phyloP scores from a whole-genome alignment of 2,888 invertebrate genomes.

The Nomada hirtipes region DNA sequence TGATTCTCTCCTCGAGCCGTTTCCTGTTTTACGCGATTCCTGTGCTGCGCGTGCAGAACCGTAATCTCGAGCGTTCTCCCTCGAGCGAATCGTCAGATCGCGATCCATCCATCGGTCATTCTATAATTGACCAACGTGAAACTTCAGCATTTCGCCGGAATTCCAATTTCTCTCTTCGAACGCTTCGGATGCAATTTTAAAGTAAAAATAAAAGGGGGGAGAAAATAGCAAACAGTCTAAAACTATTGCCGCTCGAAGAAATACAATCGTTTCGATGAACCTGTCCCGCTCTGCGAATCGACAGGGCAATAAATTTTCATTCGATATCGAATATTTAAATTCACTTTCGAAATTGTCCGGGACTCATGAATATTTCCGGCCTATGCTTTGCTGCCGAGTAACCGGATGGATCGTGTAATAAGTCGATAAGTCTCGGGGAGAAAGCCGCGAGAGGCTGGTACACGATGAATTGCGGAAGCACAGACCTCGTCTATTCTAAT shows the following conservation, averaged over 20 bases:
- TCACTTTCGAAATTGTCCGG: too few relatives aligned
- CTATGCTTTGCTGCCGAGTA: too few relatives aligned
- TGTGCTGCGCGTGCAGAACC: background rate
- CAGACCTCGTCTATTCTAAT: conserved; percentile 58
- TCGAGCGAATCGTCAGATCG: conserved; percentile 2
- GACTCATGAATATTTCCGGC: too few relatives aligned
- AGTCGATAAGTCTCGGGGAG: background rate
- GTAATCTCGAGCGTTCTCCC: conserved; percentile 16
- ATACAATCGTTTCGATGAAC: background rate
- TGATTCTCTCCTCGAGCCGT: conserved; percentile 46
- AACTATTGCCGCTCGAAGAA: background rate
- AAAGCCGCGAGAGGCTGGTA: conserved; percentile 27
- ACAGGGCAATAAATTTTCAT: too few relatives aligned
- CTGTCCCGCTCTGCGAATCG: too few relatives aligned
- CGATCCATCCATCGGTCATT: background rate
- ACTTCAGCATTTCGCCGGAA: background rate
- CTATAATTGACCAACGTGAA: background rate
- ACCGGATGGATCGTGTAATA: background rate
- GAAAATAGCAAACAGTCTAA: too few relatives aligned
- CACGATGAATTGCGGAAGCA: conserved; percentile 35
- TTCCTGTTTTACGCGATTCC: conserved; percentile 51
- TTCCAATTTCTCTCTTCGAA: too few relatives aligned
- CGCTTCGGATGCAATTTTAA: too few relatives aligned
- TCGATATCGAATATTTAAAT: too few relatives aligned
- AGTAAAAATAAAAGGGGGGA: too few relatives aligned